These are phyloP conservation scores for Hemichromis elongatus DNA, from an alignment of 2,113 vertebrate genomes.

Conservation along the genomic window DNA sequence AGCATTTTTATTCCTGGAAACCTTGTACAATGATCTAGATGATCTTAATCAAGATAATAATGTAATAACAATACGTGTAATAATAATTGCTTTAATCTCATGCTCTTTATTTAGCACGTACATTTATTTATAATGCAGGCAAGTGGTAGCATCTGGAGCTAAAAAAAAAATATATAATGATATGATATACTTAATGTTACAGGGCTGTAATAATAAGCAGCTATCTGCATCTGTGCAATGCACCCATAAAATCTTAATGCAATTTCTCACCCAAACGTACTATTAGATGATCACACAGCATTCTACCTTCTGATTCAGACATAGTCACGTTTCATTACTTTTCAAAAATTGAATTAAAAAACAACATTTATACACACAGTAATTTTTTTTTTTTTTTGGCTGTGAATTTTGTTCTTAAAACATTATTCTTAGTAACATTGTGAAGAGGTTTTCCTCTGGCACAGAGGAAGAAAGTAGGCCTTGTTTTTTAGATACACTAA, in stretches of 20 bases:
- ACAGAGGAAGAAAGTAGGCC: not conserved
- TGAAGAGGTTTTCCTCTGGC: not conserved
- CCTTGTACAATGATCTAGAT: fast-evolving
- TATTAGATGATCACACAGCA: not conserved
- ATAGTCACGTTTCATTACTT: no score
- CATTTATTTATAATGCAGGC: not conserved
- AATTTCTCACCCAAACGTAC: not conserved
- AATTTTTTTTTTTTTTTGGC: no score
- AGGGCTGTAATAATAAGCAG: not conserved
- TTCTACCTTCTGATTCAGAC: no score
- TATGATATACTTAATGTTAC: no score
- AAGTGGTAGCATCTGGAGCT: no score
- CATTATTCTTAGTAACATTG: fast-evolving
- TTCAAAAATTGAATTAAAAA: no score
- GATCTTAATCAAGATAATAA: not conserved
- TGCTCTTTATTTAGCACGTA: not conserved
- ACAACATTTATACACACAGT: no score
- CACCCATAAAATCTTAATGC: not conserved
- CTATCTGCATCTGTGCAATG: not conserved
- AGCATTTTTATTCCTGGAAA: not conserved
- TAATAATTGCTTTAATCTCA: not conserved
- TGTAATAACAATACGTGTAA: not conserved
- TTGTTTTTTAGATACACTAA: not conserved
- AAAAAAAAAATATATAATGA: no score
- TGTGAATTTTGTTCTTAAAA: no score